phyloP scores from a whole-genome alignment of 2,113 vertebrate genomes.

The Erythrolamprus reginae region DNA sequence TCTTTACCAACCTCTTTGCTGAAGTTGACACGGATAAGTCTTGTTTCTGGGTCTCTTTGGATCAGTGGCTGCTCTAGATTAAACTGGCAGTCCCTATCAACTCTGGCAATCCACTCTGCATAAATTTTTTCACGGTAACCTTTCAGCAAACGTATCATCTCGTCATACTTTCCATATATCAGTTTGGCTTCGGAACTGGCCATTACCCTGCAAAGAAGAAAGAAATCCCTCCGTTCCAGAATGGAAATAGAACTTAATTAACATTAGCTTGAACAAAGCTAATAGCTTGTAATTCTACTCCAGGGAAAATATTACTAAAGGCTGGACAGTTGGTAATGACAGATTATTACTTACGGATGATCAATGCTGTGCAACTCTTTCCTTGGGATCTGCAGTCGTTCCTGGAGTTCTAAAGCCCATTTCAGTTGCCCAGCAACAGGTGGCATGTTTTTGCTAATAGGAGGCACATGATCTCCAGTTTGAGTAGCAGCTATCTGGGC shows the following conservation, averaged over 20 bases:
- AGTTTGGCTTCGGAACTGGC: slow-evolving; percentile 51
- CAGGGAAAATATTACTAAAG: background rate
- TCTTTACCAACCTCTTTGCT: slow-evolving; percentile 63
- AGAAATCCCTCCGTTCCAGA: background rate
- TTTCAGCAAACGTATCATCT: slow-evolving; percentile 62
- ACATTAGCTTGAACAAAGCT: fast-evolving
- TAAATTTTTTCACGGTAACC: slow-evolving; percentile 43
- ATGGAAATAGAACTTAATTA: fast-evolving
- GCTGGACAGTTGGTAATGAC: background rate
- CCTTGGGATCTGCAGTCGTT: slow-evolving; percentile 61
- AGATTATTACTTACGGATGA: slow-evolving; percentile 63
- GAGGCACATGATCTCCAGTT: fast-evolving
- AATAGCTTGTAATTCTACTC: background rate
- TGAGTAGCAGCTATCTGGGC: background rate
- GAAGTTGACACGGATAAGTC: slow-evolving; percentile 70
- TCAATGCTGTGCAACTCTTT: slow-evolving; percentile 52
- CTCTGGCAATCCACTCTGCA: slow-evolving; percentile 47
- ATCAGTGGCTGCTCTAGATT: slow-evolving; percentile 74
- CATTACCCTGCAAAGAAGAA: slow-evolving; percentile 44
- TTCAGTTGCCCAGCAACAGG: slow-evolving; percentile 64
- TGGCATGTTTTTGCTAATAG: slow-evolving; percentile 68
- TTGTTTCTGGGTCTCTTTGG: background rate
- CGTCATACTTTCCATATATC: slow-evolving; percentile 56
- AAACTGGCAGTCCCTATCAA: slow-evolving; percentile 66
- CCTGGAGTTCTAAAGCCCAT: slow-evolving; percentile 74